A percentile compares a stretch with the other conserved stretches of the same genome.
These are phyloP conservation scores for Dysmachus trigonus DNA, from an alignment of 2,888 invertebrate genomes.

Conservation along the genomic window DNA sequence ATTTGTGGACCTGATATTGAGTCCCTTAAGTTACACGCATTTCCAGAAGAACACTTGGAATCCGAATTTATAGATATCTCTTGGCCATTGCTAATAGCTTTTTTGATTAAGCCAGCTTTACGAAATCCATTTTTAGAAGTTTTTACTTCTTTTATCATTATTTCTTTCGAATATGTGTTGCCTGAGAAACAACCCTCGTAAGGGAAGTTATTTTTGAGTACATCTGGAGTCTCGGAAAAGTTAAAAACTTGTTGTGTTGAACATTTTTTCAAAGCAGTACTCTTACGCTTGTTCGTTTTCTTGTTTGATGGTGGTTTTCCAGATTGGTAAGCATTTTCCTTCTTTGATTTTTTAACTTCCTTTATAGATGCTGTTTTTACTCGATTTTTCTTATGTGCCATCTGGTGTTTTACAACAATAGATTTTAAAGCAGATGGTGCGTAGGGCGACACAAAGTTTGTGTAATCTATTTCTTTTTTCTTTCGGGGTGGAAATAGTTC, in stretches of 20 bases:
- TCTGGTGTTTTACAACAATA: neutral
- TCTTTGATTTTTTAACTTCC: neutral
- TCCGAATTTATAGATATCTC: too few species aligned
- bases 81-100: neutral
- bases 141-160: neutral
- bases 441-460: neutral
- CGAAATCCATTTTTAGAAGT: neutral
- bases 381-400: neutral
- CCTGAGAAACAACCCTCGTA: neutral
- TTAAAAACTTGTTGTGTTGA: neutral
- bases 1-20: neutral
- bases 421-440: too few species aligned
- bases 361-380: neutral
- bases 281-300: neutral
- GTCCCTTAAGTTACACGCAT: neutral
- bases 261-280: neutral
- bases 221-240: neutral
- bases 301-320: neutral
- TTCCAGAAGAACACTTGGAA: too few species aligned
- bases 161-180: neutral
- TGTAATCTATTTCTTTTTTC: neutral
- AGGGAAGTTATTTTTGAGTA: neutral
- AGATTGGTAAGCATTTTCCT: neutral
- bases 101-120: neutral
- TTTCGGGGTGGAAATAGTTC: neutral